Percentiles rank a stretch among this genome's conserved stretches.
Conservation (phyloP, 2,888 invertebrate genomes). For the Stenotaenia linearis region DNA sequence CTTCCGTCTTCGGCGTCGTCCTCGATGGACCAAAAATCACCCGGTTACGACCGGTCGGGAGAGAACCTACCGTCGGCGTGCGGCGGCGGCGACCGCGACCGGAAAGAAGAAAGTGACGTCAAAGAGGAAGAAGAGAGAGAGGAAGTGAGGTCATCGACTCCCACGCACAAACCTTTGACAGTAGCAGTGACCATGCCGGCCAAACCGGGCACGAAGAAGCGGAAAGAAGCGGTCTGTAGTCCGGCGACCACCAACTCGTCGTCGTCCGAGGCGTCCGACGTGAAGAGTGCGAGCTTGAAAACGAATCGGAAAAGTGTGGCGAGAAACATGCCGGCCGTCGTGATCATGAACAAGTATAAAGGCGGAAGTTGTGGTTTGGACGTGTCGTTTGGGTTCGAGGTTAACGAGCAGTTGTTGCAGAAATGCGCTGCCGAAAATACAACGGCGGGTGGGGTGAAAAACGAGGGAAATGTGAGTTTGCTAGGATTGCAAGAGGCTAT, state of each 20-base stretch:
- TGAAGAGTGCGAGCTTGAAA: neutral
- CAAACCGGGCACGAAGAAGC: neutral
- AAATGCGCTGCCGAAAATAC: constrained; percentile 46
- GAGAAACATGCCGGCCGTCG: constrained; percentile 35
- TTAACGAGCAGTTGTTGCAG: constrained; percentile 63
- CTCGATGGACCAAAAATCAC: neutral
- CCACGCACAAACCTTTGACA: neutral
- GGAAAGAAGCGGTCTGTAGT: neutral
- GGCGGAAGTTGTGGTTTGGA: constrained; percentile 44
- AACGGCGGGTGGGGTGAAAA: neutral
- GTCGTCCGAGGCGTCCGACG: neutral
- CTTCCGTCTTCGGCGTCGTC: neutral
- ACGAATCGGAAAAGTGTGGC: neutral
- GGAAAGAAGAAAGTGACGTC: neutral
- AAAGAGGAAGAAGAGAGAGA: neutral
- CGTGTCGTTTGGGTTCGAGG: constrained; percentile 74
- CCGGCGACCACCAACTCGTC: neutral
- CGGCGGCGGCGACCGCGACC: neutral
- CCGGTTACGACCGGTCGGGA: neutral
- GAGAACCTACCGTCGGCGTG: neutral
- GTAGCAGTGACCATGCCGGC: neutral
- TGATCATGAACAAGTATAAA: constrained; percentile 36
- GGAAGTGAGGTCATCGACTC: neutral
- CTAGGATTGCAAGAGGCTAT: constrained; percentile 53
- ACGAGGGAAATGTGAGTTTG: constrained; percentile 28